Conservation (phyloP, 2,888 invertebrate species). For the Acrobeloides nanus region DNA sequence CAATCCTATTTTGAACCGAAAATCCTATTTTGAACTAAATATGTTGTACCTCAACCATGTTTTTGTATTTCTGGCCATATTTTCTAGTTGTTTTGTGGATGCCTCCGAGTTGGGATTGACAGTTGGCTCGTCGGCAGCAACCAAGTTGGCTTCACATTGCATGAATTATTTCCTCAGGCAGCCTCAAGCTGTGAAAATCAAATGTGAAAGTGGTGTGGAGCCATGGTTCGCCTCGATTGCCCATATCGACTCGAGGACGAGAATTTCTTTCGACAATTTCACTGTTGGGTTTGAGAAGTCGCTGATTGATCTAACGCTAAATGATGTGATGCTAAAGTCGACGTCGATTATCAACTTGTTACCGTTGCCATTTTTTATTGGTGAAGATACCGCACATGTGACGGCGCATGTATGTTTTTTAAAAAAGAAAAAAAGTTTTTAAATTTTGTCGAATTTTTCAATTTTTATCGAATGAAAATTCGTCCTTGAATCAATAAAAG, state of each 20-base stretch:
- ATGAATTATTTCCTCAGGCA: constrained; percentile 16
- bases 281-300: constrained; percentile 17
- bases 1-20: too few relatives aligned
- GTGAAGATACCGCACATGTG: constrained; percentile 24
- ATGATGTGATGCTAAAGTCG: constrained; percentile 13
- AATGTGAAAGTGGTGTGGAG: constrained; percentile 13
- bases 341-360: constrained; percentile 10
- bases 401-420: constrained; percentile 17
- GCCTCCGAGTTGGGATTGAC: constrained; percentile 17
- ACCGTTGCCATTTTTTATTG: constrained; percentile 23
- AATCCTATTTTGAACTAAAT: too few relatives aligned
- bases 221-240: constrained; percentile 27
- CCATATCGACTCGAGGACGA: constrained; percentile 19
- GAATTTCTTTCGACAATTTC: constrained; percentile 10
- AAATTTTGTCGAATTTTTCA: not conserved
- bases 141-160: constrained; percentile 18
- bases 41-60: too few relatives aligned
- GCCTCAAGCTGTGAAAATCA: constrained; percentile 14
- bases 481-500: not conserved
- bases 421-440: not conserved
- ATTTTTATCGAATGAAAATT: not conserved
- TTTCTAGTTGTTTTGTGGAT: too few relatives aligned
- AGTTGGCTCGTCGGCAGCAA: constrained; percentile 15
- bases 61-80: too few relatives aligned
- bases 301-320: constrained; percentile 17